Conservation (phyloP, 2,113 vertebrate genomes). For the mouse (Mus musculus) region GRCm39 chrX:104446001-104446500, state of each 20-base stretch:
- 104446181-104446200: too few relatives aligned
- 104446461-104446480: constrained; percentile 9
- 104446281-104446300: not conserved
- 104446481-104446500: not conserved
- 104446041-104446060: not conserved
- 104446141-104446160: too few relatives aligned
- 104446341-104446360: constrained; percentile 22
- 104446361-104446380: not conserved
- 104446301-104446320: not conserved
- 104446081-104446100: not conserved
- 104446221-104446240: too few relatives aligned
- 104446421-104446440: not conserved
- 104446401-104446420: not conserved
- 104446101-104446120: not conserved
- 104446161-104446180: too few relatives aligned
- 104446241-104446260: too few relatives aligned
- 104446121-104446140: too few relatives aligned
- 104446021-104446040: not conserved
- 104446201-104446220: too few relatives aligned
- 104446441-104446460: constrained; percentile 14
- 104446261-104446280: too few relatives aligned
- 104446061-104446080: not conserved
- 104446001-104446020: not conserved
- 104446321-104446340: not conserved
- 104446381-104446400: not conserved